Evolutionary conservation across 1,140 invertebrate species (phyloP).

Genomic region (Dendroctonus valens): DNA sequence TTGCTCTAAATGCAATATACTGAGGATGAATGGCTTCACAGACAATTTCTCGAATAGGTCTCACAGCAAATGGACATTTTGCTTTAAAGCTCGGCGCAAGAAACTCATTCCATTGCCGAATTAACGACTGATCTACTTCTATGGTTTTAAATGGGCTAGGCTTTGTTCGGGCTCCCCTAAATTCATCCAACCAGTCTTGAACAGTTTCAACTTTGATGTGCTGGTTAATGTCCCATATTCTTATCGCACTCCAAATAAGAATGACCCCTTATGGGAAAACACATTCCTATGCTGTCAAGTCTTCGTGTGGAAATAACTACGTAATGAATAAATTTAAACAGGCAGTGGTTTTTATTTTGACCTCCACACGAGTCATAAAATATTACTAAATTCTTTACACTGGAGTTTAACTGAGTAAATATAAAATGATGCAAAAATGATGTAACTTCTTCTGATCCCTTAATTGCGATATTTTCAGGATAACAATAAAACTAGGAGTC

Average conservation of each 20-base stretch:
- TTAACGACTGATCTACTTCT: constrained; percentile 15
- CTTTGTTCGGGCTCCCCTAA: constrained; percentile 2
- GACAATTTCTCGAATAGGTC: constrained; percentile 2
- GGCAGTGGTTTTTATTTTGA: constrained; percentile 3
- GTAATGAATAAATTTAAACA: no score
- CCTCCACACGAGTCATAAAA: not conserved
- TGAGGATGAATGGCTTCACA: constrained; percentile 9
- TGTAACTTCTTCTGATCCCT: constrained; percentile 4
- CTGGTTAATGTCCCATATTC: constrained; percentile 11
- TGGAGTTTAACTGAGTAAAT: constrained; percentile 1
- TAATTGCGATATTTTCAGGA: not conserved
- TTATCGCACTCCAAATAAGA: constrained; percentile 12
- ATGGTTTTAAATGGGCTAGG: constrained; percentile 9
- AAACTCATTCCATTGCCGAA: constrained; percentile 11
- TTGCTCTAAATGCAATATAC: constrained; percentile 2
- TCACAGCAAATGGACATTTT: constrained; percentile 6
- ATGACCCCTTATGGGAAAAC: constrained; percentile 5
- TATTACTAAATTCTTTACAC: not conserved
- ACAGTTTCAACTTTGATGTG: constrained; percentile 10
- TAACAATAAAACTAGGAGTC: constrained; percentile 10
- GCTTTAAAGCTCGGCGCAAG: constrained; percentile 2
- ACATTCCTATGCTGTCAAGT: constrained; percentile 4
- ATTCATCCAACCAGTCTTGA: constrained; percentile 7
- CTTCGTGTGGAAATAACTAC: constrained; percentile 12
- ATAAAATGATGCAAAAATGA: constrained; percentile 15